Conservation (phyloP, 2,797 vertebrate species). For the Lagocephalus sceleratus region DNA sequence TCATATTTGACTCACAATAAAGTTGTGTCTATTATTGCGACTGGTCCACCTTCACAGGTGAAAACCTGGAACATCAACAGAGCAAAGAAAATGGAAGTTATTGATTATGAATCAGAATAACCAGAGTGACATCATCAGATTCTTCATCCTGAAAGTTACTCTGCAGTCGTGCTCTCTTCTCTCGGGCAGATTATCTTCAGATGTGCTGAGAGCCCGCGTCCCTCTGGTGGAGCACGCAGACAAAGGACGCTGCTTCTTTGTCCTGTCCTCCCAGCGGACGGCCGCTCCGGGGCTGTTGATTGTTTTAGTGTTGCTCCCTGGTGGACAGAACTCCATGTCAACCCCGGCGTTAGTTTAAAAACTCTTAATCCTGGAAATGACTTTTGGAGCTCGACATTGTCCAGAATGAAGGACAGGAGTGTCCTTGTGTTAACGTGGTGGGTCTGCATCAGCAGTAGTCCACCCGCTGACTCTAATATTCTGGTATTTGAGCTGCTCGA, state of each 20-base stretch:
- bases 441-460: not conserved
- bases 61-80: too few relatives aligned
- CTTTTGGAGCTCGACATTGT: not conserved
- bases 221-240: constrained; percentile 30
- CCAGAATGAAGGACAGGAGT: constrained; percentile 2
- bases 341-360: not conserved
- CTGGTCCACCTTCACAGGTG: too few relatives aligned
- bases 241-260: constrained; percentile 15
- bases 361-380: constrained; percentile 6
- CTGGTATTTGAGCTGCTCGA: too few relatives aligned
- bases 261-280: constrained; percentile 10
- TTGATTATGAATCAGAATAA: too few relatives aligned
- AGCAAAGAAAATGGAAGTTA: too few relatives aligned
- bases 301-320: constrained; percentile 15
- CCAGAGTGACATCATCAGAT: too few relatives aligned
- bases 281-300: constrained; percentile 14
- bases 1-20: too few relatives aligned
- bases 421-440: too few relatives aligned
- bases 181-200: constrained; percentile 52
- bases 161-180: too few relatives aligned
- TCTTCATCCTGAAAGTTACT: too few relatives aligned
- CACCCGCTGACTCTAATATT: too few relatives aligned
- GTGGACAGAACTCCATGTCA: constrained; percentile 6
- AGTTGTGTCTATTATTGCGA: too few relatives aligned
- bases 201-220: constrained; percentile 20